These are phyloP conservation scores for Callipepla californica DNA, from an alignment of 2,113 vertebrate genomes.

Conservation along the genomic window DNA sequence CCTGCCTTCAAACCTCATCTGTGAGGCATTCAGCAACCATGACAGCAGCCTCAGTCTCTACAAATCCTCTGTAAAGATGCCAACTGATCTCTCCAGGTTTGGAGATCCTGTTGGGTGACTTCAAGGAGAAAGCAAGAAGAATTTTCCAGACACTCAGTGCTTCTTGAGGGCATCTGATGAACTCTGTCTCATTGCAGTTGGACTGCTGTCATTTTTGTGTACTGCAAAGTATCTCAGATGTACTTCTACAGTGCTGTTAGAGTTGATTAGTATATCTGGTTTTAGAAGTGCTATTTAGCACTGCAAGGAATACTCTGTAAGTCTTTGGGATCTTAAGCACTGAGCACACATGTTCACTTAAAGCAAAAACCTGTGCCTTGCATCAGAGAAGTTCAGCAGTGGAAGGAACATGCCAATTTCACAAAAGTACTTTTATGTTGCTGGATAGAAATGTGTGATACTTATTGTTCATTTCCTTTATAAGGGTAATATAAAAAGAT, in stretches of 20 bases:
- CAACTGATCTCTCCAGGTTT: not conserved
- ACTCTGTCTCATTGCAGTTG: not conserved
- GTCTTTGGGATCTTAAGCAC: not conserved
- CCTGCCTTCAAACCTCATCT: not conserved
- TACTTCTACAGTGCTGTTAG: not conserved
- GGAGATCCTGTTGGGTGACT: not conserved
- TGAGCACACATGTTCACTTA: not conserved
- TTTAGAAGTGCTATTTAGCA: not conserved
- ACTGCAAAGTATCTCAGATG: not conserved
- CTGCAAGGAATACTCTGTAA: not conserved
- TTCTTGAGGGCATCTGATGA: not conserved
- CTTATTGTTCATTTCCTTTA: not conserved
- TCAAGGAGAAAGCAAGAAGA: not conserved
- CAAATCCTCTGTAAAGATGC: not conserved
- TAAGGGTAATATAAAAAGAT: not conserved
- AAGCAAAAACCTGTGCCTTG: not conserved
- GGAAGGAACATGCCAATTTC: fast-evolving
- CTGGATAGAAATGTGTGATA: not conserved
- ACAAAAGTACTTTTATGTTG: not conserved
- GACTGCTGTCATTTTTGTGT: not conserved
- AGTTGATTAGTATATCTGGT: not conserved
- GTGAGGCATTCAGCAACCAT: not conserved
- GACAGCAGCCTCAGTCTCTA: not conserved
- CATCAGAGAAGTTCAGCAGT: not conserved
- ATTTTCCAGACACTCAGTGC: not conserved